These are phyloP conservation scores for Bombus ignitus DNA, from an alignment of 1,140 invertebrate species.

Conservation along the genomic window DNA sequence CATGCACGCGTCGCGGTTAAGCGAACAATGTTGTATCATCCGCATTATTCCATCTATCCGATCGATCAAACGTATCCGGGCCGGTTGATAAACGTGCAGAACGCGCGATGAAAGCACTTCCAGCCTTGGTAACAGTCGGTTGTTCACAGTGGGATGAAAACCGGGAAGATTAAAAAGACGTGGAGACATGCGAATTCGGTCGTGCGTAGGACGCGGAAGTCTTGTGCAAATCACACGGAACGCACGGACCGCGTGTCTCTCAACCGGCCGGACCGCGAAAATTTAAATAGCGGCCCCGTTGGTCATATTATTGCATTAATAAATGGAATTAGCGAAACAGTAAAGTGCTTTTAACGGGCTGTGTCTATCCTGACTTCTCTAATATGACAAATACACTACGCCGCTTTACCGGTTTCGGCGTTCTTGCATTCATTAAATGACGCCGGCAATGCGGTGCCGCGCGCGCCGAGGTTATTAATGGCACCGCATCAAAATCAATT, in stretches of 20 bases:
- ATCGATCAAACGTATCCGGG: conserved; percentile 63
- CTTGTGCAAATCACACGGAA: conserved; percentile 29
- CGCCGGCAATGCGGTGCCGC: conserved; percentile 71
- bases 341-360: conserved; percentile 80
- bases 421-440: conserved; percentile 80
- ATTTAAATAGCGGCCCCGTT: conserved; percentile 66
- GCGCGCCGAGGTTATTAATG: conserved; percentile 77
- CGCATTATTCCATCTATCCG: conserved; percentile 64
- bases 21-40: conserved; percentile 61
- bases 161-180: conserved; percentile 56
- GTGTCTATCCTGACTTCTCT: conserved; percentile 75
- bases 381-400: conserved; percentile 77
- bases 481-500: conserved; percentile 81
- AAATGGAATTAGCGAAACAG: conserved; percentile 78
- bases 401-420: conserved; percentile 62
- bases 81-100: conserved; percentile 63
- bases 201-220: conserved; percentile 25
- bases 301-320: conserved; percentile 72
- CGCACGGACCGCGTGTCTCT: conserved; percentile 21
- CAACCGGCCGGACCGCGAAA: conserved; percentile 19
- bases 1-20: conserved; percentile 59
- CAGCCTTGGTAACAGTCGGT: background rate
- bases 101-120: conserved; percentile 65
- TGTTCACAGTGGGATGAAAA: conserved; percentile 47
- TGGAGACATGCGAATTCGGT: conserved; percentile 12